Conservation (phyloP, 2,113 vertebrate species). For the Hyaena hyaena region DNA sequence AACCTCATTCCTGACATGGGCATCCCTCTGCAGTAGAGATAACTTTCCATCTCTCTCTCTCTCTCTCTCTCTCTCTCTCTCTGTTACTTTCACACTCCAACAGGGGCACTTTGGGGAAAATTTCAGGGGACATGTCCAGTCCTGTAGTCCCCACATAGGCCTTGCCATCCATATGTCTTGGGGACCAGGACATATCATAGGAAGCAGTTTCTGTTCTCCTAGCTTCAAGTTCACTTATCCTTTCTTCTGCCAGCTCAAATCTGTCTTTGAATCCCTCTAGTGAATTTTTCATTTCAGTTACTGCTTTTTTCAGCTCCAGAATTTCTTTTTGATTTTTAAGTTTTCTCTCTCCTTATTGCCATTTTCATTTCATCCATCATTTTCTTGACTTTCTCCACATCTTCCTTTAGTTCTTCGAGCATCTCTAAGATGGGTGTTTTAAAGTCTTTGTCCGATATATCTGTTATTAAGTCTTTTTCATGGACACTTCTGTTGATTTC, state of each 20-base stretch:
- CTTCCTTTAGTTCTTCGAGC: not conserved
- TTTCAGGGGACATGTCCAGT: not conserved
- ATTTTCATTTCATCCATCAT: not conserved
- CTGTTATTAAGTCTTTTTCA: not conserved
- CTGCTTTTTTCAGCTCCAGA: not conserved
- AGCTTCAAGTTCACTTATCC: not conserved
- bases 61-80: not conserved
- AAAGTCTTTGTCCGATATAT: not conserved
- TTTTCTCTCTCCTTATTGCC: not conserved
- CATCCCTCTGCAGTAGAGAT: not conserved
- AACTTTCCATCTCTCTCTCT: not conserved
- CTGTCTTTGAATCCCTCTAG: not conserved
- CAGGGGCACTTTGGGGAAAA: not conserved
- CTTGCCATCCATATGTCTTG: not conserved
- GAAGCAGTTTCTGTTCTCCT: not conserved
- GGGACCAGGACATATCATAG: too few species aligned
- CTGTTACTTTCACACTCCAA: not conserved
- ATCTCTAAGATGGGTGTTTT: not conserved
- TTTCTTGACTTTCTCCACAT: not conserved
- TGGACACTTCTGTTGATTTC: not conserved
- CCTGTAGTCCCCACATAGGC: not conserved
- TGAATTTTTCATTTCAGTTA: not conserved
- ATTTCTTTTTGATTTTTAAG: not conserved
- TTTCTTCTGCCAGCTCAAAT: not conserved
- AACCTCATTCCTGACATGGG: not conserved